Evolutionary conservation across 2,888 invertebrate genomes (phyloP), one percentile per base, ranked within the genome.

Genomic region (Hydrotaea diabolus): DNA sequence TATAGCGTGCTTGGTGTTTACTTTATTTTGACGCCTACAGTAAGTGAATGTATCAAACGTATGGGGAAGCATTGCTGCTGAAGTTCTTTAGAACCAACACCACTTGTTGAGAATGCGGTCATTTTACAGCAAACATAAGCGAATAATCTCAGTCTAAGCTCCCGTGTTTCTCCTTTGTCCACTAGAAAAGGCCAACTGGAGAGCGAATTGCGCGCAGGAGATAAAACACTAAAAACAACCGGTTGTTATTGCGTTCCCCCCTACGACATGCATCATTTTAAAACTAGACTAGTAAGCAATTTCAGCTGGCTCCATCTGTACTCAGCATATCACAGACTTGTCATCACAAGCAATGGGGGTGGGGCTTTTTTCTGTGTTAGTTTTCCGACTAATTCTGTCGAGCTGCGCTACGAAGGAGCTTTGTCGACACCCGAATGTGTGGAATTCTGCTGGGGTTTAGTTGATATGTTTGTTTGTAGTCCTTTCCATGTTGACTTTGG

Each of bases 31-130:
- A n/a, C n/a, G n/a, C n/a, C n/a, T n/a, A n/a, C n/a, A n/a, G n/a
- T n/a, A n/a, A n/a, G n/a, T n/a, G n/a, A n/a, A n/a, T n/a, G n/a
- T n/a, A n/a, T n/a, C 21, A 57, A 2, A 43, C 9, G 43, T 53
- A 53, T 17, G 17, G 7, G 21, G 57, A 21, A 23, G 2, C 59
- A 9, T 21, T 13, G n/a, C 26, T 49, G 49, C 13, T 15, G n/a
- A n/a, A n/a, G 49, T 49, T 49, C 49, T 49, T 49, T 49, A n/a
- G 49, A 49, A 7, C 49, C n/a, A n/a, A 49, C 49, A 15, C 59
- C 71, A 80, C 71, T 80, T 84, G 80, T 78, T 84, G 69, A 80
- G 83, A 80, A 76, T 78, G 77, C 19, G 77, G 80, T 72, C 71
- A 80, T 74, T 71, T 17, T 31, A 55, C 15, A 69, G 69, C 46